Percentiles rank a stretch among this genome's conserved stretches.
These are phyloP conservation scores for Copsychus sechellarum DNA, from an alignment of 2,113 vertebrate genomes.

Conservation along the genomic window DNA sequence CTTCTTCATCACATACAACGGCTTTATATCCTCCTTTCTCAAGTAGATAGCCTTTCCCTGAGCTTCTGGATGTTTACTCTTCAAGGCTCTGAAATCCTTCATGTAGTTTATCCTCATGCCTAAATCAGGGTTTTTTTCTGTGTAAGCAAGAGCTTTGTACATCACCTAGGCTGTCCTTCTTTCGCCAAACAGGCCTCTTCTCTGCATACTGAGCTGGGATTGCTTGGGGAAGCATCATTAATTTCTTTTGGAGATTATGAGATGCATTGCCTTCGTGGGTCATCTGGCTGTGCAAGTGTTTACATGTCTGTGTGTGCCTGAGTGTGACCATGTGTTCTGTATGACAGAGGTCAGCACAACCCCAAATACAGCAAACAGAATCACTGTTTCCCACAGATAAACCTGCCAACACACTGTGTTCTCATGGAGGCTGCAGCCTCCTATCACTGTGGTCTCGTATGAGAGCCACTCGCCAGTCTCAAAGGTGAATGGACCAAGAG, in stretches of 20 bases:
- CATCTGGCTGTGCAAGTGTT: neutral
- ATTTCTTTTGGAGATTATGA: neutral
- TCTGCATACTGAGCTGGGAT: neutral
- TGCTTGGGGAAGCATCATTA: neutral
- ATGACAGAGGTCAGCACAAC: neutral
- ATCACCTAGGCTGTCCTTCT: neutral
- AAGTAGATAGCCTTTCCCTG: neutral
- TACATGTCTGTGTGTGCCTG: neutral
- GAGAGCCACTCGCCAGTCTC: accelerated
- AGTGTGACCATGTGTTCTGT: accelerated
- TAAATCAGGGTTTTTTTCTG: neutral
- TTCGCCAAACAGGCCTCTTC: neutral
- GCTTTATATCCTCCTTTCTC: neutral
- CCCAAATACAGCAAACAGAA: neutral
- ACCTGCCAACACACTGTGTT: neutral
- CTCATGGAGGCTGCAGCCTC: neutral
- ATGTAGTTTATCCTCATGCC: neutral
- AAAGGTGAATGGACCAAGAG: neutral
- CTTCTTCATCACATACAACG: neutral
- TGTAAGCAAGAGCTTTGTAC: neutral
- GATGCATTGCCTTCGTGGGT: accelerated
- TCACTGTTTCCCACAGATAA: neutral
- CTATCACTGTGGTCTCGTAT: accelerated
- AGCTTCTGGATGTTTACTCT: neutral
- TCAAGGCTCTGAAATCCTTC: neutral